Evolutionary conservation across 2,888 invertebrate genomes (phyloP).

Genomic region (Stenichneumon culpator): DNA sequence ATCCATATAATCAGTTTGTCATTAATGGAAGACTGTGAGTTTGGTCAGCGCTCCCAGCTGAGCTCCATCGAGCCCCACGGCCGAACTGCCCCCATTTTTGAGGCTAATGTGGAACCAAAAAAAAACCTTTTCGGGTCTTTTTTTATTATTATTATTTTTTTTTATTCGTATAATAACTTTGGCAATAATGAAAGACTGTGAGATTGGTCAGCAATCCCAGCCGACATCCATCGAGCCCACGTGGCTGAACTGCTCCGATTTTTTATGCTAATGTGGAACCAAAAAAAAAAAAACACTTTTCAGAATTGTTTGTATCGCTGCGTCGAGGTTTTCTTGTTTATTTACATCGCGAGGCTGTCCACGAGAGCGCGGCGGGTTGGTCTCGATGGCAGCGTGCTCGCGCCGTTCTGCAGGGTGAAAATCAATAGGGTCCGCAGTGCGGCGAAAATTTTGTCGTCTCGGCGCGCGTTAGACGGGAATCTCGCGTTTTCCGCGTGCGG

Average conservation of each 20-base stretch:
- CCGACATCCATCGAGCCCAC: too few species aligned
- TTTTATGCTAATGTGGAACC: background rate
- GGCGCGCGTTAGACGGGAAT: background rate
- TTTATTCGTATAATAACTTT: too few species aligned
- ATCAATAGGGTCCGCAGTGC: conserved; percentile 85
- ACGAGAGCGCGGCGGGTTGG: conserved; percentile 68
- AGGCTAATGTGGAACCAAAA: background rate
- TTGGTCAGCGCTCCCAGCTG: too few species aligned
- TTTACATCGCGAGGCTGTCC: conserved; percentile 77
- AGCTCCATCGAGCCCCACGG: too few species aligned
- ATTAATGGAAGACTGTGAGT: too few species aligned
- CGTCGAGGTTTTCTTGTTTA: conserved; percentile 77
- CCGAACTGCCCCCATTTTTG: conserved; percentile 9
- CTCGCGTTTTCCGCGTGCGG: background rate
- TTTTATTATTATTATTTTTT: too few species aligned
- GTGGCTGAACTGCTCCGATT: too few species aligned
- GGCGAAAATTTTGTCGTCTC: conserved; percentile 82
- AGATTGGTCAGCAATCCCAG: too few species aligned
- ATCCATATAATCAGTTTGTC: too few species aligned
- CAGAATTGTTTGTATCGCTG: background rate
- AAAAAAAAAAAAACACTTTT: too few species aligned
- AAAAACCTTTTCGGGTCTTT: background rate
- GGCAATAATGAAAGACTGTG: too few species aligned
- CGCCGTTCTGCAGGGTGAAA: conserved; percentile 76
- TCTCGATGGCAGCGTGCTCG: conserved; percentile 61